Percentiles rank a stretch among this genome's conserved stretches.
phyloP scores from a whole-genome alignment of 2,797 vertebrate species.

The Argya squamiceps region DNA sequence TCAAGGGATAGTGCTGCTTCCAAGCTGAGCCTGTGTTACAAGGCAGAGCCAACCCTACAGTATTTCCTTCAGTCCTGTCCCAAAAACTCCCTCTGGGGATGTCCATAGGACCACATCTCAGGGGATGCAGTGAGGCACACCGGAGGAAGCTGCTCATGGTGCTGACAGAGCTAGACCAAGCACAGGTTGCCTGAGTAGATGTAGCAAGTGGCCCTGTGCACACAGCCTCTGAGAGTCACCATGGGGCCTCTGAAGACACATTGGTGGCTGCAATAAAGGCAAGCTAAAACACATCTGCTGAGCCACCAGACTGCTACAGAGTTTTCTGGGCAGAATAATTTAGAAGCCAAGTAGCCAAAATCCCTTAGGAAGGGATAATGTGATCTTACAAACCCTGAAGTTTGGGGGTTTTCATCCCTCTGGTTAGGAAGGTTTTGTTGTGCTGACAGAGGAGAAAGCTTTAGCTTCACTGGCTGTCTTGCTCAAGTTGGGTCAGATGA shows the following conservation, averaged over 20 bases:
- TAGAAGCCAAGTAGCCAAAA: conserved; percentile 14
- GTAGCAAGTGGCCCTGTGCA: background rate
- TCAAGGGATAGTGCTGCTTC: background rate
- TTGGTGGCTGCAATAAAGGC: background rate
- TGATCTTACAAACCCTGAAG: background rate
- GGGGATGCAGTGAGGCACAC: fast-evolving
- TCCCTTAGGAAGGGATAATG: background rate
- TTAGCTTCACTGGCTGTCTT: fast-evolving
- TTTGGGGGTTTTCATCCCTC: fast-evolving
- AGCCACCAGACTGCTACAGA: conserved; percentile 6
- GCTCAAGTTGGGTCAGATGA: background rate
- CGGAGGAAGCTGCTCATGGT: fast-evolving
- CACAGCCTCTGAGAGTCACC: background rate
- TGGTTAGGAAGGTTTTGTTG: background rate
- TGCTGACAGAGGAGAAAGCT: background rate
- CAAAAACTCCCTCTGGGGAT: background rate
- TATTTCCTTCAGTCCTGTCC: background rate
- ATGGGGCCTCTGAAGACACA: background rate
- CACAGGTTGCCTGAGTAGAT: too few relatives aligned
- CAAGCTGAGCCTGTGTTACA: background rate
- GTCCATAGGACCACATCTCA: background rate
- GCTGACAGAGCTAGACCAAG: background rate
- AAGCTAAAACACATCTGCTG: conserved; percentile 24
- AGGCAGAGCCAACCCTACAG: background rate
- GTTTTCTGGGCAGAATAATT: background rate